Evolutionary conservation across 2,797 vertebrate genomes (phyloP).

Genomic region (Clarias fuscus): DNA sequence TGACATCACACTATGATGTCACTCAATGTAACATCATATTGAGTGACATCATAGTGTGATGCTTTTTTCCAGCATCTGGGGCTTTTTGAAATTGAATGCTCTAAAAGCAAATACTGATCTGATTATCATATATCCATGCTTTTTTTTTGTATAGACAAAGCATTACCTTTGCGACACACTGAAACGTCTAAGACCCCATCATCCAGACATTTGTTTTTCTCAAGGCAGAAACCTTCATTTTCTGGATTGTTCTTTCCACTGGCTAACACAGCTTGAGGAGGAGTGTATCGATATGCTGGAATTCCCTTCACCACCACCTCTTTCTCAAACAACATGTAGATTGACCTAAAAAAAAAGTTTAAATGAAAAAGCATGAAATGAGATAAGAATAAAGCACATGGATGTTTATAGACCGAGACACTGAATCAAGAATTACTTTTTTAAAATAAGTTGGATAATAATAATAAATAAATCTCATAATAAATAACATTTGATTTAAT

Average conservation of each 20-base stretch:
- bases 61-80: too few species aligned
- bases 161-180: constrained; percentile 76
- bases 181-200: constrained; percentile 78
- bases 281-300: constrained; percentile 77
- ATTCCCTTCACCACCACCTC: constrained; percentile 78
- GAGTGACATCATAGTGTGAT: too few species aligned
- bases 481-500: background rate
- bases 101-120: too few species aligned
- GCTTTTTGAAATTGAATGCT: too few species aligned
- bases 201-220: constrained; percentile 68
- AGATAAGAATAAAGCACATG: background rate
- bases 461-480: background rate
- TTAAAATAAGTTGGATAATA: background rate
- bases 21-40: too few species aligned
- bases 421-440: background rate
- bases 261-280: constrained; percentile 73
- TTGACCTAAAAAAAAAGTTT: constrained; percentile 65
- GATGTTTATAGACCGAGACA: background rate
- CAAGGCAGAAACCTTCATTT: constrained; percentile 78
- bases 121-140: background rate
- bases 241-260: constrained; percentile 75
- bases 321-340: constrained; percentile 79
- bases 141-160: too few species aligned
- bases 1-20: too few species aligned
- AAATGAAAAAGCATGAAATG: background rate